Conservation (phyloP, 2,797 vertebrate species). For the Brotula barbata region DNA sequence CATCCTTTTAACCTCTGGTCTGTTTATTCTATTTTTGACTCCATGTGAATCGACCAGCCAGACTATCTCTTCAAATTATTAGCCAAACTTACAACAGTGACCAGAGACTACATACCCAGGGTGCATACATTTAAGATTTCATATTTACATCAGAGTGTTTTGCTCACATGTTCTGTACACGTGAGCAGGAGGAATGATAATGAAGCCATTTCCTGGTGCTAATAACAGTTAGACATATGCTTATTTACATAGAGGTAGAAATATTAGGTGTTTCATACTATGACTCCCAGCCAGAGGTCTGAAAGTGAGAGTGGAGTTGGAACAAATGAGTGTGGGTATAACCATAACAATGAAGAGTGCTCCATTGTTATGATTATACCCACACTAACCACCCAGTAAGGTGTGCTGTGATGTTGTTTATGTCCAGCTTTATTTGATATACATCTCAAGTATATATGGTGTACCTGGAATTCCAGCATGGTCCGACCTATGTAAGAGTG, state of each 20-base stretch:
- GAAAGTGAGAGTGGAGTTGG: conserved; percentile 16
- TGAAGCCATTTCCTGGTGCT: conserved; percentile 54
- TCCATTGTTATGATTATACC: background rate
- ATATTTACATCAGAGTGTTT: background rate
- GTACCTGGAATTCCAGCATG: conserved; percentile 93
- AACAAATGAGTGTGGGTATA: conserved; percentile 11
- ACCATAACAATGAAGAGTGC: conserved; percentile 22
- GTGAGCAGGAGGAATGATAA: conserved; percentile 53
- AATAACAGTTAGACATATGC: conserved; percentile 43
- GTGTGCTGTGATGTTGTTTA: background rate
- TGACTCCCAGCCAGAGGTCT: conserved; percentile 1
- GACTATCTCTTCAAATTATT: conserved; percentile 1
- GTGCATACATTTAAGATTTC: background rate
- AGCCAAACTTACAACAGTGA: conserved; percentile 9
- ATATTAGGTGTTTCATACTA: conserved; percentile 48
- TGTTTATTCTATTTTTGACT: conserved; percentile 33
- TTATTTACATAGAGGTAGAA: conserved; percentile 60
- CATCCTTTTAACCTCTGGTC: conserved; percentile 17
- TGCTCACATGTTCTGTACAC: background rate
- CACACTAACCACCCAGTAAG: background rate
- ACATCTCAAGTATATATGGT: conserved; percentile 5
- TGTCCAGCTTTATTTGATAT: conserved; percentile 12
- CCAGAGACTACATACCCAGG: background rate
- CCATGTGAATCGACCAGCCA: conserved; percentile 7
- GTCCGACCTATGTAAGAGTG: conserved; percentile 85